Base-by-base conservation (phyloP, 2,797 vertebrate genomes). In the Lepus oiostolus region DNA sequence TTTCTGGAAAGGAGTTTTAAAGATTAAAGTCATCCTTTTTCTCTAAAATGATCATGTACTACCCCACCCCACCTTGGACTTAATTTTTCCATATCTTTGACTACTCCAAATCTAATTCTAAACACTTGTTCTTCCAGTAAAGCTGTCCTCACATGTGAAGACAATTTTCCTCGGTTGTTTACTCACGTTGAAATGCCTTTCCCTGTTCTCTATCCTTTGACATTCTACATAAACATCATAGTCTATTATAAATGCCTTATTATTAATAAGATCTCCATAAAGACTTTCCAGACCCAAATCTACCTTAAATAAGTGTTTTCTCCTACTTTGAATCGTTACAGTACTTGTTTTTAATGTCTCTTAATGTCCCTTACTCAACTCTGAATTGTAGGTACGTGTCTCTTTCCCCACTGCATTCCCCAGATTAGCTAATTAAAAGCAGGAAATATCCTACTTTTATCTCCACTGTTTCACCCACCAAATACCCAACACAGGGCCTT, bases 381-480 rank as follows among this genome's bases (percentile, higher is more conserved):
- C 21, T 67, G 9, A 81, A 76, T 96, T 72, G 81, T 77, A 90
- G 24, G 0, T 32, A 38, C 90, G 63, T 93, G n/a, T 42, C 21
- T 85, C 17, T 75, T 85, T 91, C 85, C 24, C 2, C 58, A 81
- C 7, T 6, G 9, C 4, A 4, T 28, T 9, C 6, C 1, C 13
- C 13, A 89, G 19, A 91, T 65, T 77, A 93, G 19, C 38, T 95
- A 54, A 35, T 58, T 26, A 89, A 84, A 91, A 77, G 13, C 4
- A 90, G 28, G 3, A 50, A 50, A 79, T 85, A 28, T 70, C 58
- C 90, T 32, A 63, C 0, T 85, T 94, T 94, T 58, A 21, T 67
- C 22, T 1, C 28, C 17, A 47, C 10, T 5, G 32, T 75, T 7
- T 1, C 10, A 5, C 1, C 30, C 10, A 60, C 13, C 12, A 17